Conservation (phyloP, 2,113 vertebrate species). For the Genyomyrus donnyi region DNA sequence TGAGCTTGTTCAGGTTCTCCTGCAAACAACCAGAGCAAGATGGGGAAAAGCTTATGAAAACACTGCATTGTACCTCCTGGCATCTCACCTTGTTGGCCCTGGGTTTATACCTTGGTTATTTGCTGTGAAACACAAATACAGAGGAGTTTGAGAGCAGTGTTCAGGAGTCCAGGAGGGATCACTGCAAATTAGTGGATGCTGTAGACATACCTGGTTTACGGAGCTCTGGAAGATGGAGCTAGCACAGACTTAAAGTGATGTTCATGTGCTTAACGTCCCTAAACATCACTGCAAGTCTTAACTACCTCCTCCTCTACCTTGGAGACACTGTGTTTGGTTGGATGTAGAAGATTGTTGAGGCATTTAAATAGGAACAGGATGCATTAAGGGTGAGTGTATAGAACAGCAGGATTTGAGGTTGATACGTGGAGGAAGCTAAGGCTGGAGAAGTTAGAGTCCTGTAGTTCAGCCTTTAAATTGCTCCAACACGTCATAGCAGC, state of each 20-base stretch:
- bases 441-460: background rate
- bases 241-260: slow-evolving; percentile 99
- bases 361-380: background rate
- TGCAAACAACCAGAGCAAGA: slow-evolving; percentile 42
- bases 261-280: slow-evolving; percentile 89
- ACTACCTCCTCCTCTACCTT: slow-evolving; percentile 56
- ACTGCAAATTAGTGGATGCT: background rate
- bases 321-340: background rate
- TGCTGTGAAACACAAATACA: background rate
- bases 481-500: background rate
- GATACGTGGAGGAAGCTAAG: background rate
- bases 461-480: background rate
- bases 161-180: background rate
- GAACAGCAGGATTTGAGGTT: background rate
- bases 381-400: background rate
- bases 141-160: background rate
- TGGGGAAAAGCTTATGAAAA: background rate
- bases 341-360: background rate
- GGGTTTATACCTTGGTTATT: background rate
- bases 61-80: background rate
- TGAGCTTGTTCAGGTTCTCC: slow-evolving; percentile 94
- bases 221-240: slow-evolving; percentile 61
- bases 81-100: background rate
- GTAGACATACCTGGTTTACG: background rate
- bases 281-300: slow-evolving; percentile 99